Evolutionary conservation across 2,888 invertebrate species (phyloP), one percentile per base, ranked within the genome.

Genomic region (Eucera pruinosa): DNA sequence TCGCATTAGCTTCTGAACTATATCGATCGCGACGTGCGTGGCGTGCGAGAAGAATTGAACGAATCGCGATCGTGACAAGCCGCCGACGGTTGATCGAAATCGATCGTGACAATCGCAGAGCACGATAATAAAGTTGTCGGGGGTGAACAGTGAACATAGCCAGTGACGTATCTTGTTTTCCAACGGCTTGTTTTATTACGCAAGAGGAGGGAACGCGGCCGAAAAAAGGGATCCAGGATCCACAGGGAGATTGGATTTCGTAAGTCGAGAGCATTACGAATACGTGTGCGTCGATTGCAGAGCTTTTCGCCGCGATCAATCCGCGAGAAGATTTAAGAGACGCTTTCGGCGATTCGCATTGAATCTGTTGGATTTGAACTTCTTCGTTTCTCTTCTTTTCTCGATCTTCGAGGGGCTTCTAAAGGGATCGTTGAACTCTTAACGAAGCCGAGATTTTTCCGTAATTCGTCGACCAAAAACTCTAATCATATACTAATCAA

Each of bases 241-340:
- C 58, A 27, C 68, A n/a, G n/a, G 58, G 30, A 18, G 33, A 23
- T 33, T 39, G 36, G 68, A 57, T n/a, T n/a, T 75, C 76, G 78
- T 69, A 78, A 75, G 76, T 69, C 75, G 54, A 58, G 33, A 30
- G 43, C 41, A 61, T 60, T 39, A 30, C 2, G 7, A 73, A n/a
- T n/a, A n/a, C n/a, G n/a, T n/a, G n/a, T n/a, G n/a, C n/a, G 68
- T 73, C 73, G 79, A n/a, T 79, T 70, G 79, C 79, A 69, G 70
- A 70, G 73, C 61, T 66, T 60, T 54, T 54, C 70, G 57, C 27
- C 23, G 33, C 45, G 20, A n/a, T n/a, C n/a, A n/a, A n/a, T n/a
- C 55, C 50, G 9, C 50, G 57, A 33, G 50, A 52, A 54, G 50
- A 68, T 58, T 66, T 45, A 52, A 58, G 69, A 61, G n/a, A n/a